Evolutionary conservation across 2,888 invertebrate species (phyloP), one percentile per base, ranked within the genome.

Genomic region (Azorinus chamasolen): DNA sequence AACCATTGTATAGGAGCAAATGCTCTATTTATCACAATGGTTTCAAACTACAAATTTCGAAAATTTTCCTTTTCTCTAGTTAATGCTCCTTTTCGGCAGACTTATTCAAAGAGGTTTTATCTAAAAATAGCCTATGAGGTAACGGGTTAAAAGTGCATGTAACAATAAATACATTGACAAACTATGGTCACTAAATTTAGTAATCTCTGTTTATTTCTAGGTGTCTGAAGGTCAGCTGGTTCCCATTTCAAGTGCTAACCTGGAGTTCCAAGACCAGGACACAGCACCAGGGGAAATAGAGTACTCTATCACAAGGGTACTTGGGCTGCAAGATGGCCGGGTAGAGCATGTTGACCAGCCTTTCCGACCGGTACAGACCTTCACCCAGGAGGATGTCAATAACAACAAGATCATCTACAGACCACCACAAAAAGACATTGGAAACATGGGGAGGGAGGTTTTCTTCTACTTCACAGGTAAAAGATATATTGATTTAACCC

Each of bases 321-420:
- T 91, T 20, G 79, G 78, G 3, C 75, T 81, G 6, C 86, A 75
- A 12, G 88, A 90, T 54, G 91, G 91, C 5, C 74, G 81, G 20
- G 45, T 91, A n/a, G 90, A 91, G 63, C 87, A 89, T 63, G 75
- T 88, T 1, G 86, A 88, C 43, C 75, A 75, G 20, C 90, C 90
- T 3, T 87, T 86, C 69, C 75, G 79, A 25, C 82, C 85, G 2
- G 79, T 90, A n/a, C 62, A 66, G 25, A 75, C 72, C n/a, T 91
- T 92, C 66, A 90, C 89, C 6, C 90, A 89, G 81, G 89, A 86
- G 24, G 91, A 93, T 74, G 83, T 93, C 37, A 88, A 91, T 76
- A 85, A 89, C 22, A 89, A 90, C 57, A 79, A 79, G 41, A 87
- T 93, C 25, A 78, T 89, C 16, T 93, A 91, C 83, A 75, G 91